These are phyloP conservation scores for Centropus bengalensis DNA, from an alignment of 2,113 vertebrate genomes.

Conservation along the genomic window DNA sequence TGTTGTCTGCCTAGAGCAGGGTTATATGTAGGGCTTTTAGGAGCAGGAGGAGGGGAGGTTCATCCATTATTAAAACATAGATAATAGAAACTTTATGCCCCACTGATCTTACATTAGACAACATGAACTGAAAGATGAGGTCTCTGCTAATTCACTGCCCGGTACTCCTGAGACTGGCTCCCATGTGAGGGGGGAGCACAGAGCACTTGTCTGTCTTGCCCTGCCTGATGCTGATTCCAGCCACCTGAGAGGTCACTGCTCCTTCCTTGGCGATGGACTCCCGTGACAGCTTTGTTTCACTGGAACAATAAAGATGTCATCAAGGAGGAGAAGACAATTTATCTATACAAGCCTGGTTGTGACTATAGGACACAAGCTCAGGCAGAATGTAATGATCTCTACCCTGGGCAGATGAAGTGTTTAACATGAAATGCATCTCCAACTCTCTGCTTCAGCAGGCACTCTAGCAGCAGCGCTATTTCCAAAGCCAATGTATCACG, in stretches of 20 bases:
- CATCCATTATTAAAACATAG: slow-evolving; percentile 72
- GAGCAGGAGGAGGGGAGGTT: slow-evolving; percentile 46
- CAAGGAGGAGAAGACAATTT: neutral
- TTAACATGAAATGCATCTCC: neutral
- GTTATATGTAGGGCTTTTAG: slow-evolving; percentile 8
- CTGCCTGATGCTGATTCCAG: neutral
- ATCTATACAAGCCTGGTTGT: accelerated
- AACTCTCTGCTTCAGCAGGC: neutral
- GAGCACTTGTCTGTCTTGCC: neutral
- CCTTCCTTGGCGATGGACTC: neutral
- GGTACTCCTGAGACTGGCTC: neutral
- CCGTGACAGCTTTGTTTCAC: neutral
- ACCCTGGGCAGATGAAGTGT: neutral
- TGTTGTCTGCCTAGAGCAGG: neutral
- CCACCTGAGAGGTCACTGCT: neutral
- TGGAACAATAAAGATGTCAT: neutral
- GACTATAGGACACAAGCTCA: neutral
- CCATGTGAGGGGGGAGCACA: neutral
- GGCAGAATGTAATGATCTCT: neutral
- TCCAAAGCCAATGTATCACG: neutral
- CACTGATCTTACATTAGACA: slow-evolving; percentile 62
- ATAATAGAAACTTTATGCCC: slow-evolving; percentile 73
- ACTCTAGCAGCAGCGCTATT: neutral
- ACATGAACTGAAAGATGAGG: slow-evolving; percentile 68
- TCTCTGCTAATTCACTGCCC: slow-evolving; percentile 61